phyloP scores from a whole-genome alignment of 2,888 invertebrate species.

The Phlogophora meticulosa region DNA sequence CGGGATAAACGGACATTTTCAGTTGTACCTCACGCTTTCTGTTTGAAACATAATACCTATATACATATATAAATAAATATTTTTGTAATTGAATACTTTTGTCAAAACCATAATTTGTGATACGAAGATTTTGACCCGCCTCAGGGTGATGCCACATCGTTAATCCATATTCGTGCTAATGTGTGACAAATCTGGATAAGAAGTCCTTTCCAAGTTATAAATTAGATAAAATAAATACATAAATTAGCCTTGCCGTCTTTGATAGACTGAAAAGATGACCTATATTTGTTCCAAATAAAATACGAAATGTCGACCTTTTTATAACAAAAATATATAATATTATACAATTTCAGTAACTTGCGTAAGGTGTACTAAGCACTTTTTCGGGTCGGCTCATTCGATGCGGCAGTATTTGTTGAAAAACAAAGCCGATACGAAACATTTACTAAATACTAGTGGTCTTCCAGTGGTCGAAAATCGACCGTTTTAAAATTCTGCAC shows the following conservation, averaged over 20 bases:
- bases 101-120: slow-evolving; percentile 17
- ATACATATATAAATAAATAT: slow-evolving; percentile 18
- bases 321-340: slow-evolving; percentile 4
- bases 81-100: slow-evolving; percentile 31
- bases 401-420: too few species aligned
- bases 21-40: not conserved
- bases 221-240: not conserved
- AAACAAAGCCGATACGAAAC: too few species aligned
- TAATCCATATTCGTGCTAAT: not conserved
- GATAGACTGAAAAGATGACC: slow-evolving; percentile 51
- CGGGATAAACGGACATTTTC: not conserved
- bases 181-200: not conserved
- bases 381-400: too few species aligned
- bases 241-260: slow-evolving; percentile 28
- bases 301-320: slow-evolving; percentile 21
- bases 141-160: not conserved
- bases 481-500: too few species aligned
- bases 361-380: not conserved
- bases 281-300: slow-evolving; percentile 30
- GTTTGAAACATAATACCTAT: not conserved
- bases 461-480: too few species aligned
- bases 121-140: not conserved
- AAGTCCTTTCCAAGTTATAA: not conserved
- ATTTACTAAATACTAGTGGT: too few species aligned
- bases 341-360: slow-evolving; percentile 16